Conservation (phyloP, 2,113 vertebrate species). For the Chaenocephalus aceratus region DNA sequence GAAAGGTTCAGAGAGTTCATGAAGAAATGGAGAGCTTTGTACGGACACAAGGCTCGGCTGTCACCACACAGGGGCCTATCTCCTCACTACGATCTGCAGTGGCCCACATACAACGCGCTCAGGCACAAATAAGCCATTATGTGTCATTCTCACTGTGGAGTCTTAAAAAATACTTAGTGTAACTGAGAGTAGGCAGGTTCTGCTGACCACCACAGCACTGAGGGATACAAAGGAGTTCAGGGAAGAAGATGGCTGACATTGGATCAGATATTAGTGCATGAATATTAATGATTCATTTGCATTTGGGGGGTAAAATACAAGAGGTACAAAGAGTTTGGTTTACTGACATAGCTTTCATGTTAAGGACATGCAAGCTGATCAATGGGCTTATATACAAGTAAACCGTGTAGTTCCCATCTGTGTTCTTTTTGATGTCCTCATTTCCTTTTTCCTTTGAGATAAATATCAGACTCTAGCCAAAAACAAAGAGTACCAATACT, state of each 20-base stretch:
- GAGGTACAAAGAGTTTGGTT: not conserved
- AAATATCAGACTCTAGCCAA: not conserved
- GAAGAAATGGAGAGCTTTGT: slow-evolving; percentile 76
- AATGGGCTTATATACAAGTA: not conserved
- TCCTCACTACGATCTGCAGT: slow-evolving; percentile 59
- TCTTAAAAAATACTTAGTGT: slow-evolving; percentile 1
- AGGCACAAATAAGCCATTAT: slow-evolving; percentile 65
- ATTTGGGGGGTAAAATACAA: not conserved
- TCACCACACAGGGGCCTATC: slow-evolving; percentile 57
- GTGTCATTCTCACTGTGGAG: not conserved
- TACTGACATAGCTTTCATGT: not conserved
- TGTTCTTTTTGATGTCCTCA: not conserved
- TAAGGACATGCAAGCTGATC: not conserved
- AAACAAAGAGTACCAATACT: not conserved
- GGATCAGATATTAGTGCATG: not conserved
- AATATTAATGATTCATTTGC: not conserved
- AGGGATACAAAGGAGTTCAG: not conserved
- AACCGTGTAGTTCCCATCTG: not conserved
- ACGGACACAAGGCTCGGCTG: slow-evolving; percentile 72
- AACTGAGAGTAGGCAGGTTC: slow-evolving; percentile 1
- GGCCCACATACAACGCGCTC: slow-evolving; percentile 31
- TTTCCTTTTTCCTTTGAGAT: not conserved
- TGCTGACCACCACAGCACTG: not conserved
- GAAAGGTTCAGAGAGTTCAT: slow-evolving; percentile 75
- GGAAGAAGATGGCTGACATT: not conserved